Evolutionary conservation across 2,888 invertebrate genomes (phyloP).

Genomic region (Escarpia spicata): DNA sequence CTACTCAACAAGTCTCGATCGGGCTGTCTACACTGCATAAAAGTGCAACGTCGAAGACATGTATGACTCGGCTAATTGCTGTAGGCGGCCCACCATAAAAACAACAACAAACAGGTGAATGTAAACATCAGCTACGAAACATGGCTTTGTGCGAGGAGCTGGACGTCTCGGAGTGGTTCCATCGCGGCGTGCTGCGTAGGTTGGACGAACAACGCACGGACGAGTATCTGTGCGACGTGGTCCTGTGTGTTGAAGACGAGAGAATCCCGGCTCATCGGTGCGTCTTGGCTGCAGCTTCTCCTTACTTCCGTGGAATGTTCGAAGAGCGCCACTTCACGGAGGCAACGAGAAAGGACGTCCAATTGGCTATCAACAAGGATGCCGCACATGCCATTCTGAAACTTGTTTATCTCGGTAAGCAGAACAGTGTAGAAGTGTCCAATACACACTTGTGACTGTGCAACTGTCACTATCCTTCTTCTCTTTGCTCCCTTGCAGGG

Average conservation of each 20-base stretch:
- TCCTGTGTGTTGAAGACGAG: not conserved
- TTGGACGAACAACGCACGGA: not conserved
- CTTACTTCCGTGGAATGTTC: not conserved
- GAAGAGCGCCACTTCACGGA: not conserved
- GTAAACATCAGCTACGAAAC: not conserved
- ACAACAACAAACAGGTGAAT: not conserved
- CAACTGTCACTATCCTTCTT: no score
- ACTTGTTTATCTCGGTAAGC: not conserved
- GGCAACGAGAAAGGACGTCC: not conserved
- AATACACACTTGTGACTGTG: no score
- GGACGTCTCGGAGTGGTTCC: not conserved
- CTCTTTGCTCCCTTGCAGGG: no score
- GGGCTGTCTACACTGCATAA: not conserved
- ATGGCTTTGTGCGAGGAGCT: slow-evolving; percentile 16
- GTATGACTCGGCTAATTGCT: not conserved
- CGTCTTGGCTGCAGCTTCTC: not conserved
- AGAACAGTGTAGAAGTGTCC: not conserved
- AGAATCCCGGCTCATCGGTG: slow-evolving; percentile 6
- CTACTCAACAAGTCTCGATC: not conserved
- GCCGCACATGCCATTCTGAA: slow-evolving; percentile 2
- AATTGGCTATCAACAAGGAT: not conserved
- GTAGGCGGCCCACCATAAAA: not conserved
- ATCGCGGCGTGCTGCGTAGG: not conserved
- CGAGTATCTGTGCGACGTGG: not conserved
- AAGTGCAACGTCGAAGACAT: not conserved